These are phyloP conservation scores for Zaprionus obscuricornis DNA, from an alignment of 2,888 invertebrate genomes.

Conservation along the genomic window DNA sequence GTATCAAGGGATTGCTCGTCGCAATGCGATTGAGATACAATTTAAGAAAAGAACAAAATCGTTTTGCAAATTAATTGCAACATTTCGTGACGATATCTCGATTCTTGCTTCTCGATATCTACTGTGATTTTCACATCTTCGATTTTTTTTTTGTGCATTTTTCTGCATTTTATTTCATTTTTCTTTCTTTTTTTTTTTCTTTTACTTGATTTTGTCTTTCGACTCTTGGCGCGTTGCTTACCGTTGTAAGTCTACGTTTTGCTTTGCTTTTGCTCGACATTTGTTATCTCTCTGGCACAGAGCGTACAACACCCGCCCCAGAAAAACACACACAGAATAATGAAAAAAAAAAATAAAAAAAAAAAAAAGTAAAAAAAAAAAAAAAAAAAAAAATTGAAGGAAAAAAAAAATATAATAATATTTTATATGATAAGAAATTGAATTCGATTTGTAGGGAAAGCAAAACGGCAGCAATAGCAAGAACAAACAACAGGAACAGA, in stretches of 20 bases:
- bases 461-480: constrained; percentile 16
- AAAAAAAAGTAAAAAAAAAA: background rate
- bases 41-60: constrained; percentile 31
- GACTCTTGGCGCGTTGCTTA: constrained; percentile 32
- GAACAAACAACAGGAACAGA: no score
- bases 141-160: constrained; percentile 2
- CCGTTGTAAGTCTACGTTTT: constrained; percentile 58
- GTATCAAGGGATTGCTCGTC: background rate
- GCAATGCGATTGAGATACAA: constrained; percentile 48
- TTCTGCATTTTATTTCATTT: background rate
- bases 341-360: background rate
- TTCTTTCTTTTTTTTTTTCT: background rate
- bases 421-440: constrained; percentile 58
- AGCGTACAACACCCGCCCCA: constrained; percentile 12
- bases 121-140: constrained; percentile 13
- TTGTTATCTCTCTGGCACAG: constrained; percentile 50
- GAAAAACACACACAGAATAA: background rate
- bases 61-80: constrained; percentile 64
- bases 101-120: constrained; percentile 3
- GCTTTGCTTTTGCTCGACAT: constrained; percentile 61
- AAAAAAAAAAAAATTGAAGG: constrained; percentile 11
- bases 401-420: no score
- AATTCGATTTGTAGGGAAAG: constrained; percentile 52
- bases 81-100: constrained; percentile 53
- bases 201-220: background rate